Percentiles rank a stretch among this genome's conserved stretches.
Evolutionary conservation across 2,797 vertebrate genomes (phyloP).

Genomic region (Takifugu rubripes): DNA sequence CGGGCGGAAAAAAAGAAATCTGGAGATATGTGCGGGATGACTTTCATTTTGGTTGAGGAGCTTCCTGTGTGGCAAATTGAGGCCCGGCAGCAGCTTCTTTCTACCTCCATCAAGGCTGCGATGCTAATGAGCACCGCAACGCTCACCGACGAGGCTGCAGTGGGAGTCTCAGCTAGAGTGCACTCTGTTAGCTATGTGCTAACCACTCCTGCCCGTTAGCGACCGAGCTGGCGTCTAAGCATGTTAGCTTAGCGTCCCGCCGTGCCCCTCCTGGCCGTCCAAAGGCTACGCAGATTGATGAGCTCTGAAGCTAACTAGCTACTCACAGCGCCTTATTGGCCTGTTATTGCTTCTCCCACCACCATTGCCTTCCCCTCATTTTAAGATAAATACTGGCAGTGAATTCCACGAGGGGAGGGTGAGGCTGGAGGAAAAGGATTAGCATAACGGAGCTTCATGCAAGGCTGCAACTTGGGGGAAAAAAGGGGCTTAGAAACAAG

Average conservation of each 20-base stretch:
- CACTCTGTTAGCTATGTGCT: constrained; percentile 28
- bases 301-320: constrained; percentile 29
- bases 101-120: constrained; percentile 32
- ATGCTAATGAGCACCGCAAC: constrained; percentile 49
- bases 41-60: constrained; percentile 39
- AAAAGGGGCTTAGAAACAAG: constrained; percentile 47
- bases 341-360: constrained; percentile 6
- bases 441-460: constrained; percentile 53
- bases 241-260: constrained; percentile 25
- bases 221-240: constrained; percentile 36
- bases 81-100: constrained; percentile 30
- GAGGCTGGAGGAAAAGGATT: constrained; percentile 51
- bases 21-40: constrained; percentile 12
- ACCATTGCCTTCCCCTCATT: constrained; percentile 17
- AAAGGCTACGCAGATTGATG: constrained; percentile 29
- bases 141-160: constrained; percentile 39
- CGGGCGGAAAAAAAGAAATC: constrained; percentile 7
- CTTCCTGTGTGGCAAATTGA: constrained; percentile 52
- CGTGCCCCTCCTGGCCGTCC: constrained; percentile 8
- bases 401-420: constrained; percentile 47
- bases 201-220: constrained; percentile 25
- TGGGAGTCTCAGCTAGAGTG: constrained; percentile 46
- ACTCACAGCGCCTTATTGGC: constrained; percentile 16
- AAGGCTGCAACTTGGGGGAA: constrained; percentile 66
- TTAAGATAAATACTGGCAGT: constrained; percentile 39